Evolutionary conservation across 2,888 invertebrate species (phyloP).

Genomic region (Microctonus hyperodae): DNA sequence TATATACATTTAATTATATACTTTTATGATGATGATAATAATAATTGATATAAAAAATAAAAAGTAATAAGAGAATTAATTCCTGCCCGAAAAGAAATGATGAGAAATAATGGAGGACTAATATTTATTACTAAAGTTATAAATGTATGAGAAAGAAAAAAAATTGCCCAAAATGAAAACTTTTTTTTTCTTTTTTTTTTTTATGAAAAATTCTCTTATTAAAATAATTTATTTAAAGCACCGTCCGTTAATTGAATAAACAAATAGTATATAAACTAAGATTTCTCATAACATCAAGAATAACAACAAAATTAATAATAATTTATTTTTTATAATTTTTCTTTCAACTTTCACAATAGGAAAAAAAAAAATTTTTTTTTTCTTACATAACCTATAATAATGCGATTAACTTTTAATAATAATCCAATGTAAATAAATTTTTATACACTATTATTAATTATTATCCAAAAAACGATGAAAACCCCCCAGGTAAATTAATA

Average conservation of each 20-base stretch:
- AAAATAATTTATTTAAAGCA: not conserved
- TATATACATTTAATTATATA: not conserved
- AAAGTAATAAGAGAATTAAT: not conserved
- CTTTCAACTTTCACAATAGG: too few species aligned
- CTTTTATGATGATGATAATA: not conserved
- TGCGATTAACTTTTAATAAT: not conserved
- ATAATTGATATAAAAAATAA: not conserved
- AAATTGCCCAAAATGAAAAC: not conserved
- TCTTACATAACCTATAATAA: not conserved
- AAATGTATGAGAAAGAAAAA: not conserved
- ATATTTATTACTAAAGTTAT: not conserved
- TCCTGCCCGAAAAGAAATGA: conserved; percentile 13
- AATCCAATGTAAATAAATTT: not conserved
- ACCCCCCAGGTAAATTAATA: not conserved
- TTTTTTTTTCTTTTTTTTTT: not conserved
- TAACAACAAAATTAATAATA: too few species aligned
- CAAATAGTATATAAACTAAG: not conserved
- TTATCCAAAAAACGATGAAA: not conserved
- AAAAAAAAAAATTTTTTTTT: not conserved
- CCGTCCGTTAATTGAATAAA: not conserved
- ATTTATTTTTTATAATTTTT: too few species aligned
- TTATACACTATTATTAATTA: not conserved
- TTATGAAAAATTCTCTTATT: not conserved
- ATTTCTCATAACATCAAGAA: too few species aligned
- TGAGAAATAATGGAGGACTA: not conserved